Evolutionary conservation across 2,888 invertebrate genomes (phyloP).

Genomic region (Aporophyla nigra): DNA sequence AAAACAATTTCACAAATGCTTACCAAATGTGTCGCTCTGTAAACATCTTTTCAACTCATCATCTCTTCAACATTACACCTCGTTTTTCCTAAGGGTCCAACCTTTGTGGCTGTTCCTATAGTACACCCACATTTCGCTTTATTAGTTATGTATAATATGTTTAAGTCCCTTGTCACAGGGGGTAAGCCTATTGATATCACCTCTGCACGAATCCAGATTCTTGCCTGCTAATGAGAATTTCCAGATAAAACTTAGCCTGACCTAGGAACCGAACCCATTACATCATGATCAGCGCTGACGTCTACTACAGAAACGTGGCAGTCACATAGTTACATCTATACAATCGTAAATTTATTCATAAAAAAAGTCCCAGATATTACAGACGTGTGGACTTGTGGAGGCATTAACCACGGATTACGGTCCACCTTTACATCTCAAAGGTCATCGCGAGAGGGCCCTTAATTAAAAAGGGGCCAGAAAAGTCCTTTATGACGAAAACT

Average conservation of each 20-base stretch:
- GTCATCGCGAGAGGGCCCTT: constrained; percentile 49
- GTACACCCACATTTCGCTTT: too few species aligned
- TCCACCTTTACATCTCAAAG: constrained; percentile 47
- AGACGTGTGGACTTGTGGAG: constrained; percentile 25
- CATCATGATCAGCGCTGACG: too few species aligned
- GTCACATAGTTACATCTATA: background rate
- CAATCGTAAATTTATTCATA: constrained; percentile 10
- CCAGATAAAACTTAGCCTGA: too few species aligned
- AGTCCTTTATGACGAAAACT: constrained; percentile 64
- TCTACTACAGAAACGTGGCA: too few species aligned
- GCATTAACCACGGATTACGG: constrained; percentile 31
- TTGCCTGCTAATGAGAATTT: too few species aligned
- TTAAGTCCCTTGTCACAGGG: too few species aligned
- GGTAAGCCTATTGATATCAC: too few species aligned
- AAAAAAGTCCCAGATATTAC: background rate
- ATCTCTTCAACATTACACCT: background rate
- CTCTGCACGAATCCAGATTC: too few species aligned
- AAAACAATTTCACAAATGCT: background rate
- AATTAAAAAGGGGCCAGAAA: constrained; percentile 69
- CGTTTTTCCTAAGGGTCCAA: too few species aligned
- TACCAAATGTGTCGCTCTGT: background rate
- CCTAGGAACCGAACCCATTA: too few species aligned
- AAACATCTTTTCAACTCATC: background rate
- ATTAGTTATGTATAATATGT: too few species aligned
- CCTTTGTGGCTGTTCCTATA: too few species aligned